phyloP scores from a whole-genome alignment of 1,140 invertebrate genomes.

The Drosophila lowei region DNA sequence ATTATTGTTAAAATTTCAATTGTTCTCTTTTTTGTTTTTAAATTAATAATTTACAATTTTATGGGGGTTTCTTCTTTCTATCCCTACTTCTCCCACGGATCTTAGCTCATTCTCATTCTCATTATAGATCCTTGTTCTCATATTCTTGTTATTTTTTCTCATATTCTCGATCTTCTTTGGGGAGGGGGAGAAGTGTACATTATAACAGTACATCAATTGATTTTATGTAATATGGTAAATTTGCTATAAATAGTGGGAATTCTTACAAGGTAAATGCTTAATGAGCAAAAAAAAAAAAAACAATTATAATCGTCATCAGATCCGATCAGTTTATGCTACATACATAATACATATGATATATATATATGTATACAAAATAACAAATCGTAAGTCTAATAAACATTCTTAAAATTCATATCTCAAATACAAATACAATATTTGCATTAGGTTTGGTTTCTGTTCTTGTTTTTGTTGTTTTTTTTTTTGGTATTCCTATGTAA shows the following conservation, averaged over 20 bases:
- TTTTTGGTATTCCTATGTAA: constrained; percentile 2
- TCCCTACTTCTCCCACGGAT: constrained; percentile 6
- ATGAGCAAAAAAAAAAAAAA: constrained; percentile 76
- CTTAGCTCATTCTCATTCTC: not conserved
- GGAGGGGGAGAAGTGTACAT: constrained; percentile 54
- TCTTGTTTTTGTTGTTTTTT: constrained; percentile 21
- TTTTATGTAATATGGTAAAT: constrained; percentile 75
- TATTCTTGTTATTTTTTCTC: constrained; percentile 17
- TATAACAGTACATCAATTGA: constrained; percentile 75
- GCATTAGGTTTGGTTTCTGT: constrained; percentile 21
- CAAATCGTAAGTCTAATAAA: constrained; percentile 78
- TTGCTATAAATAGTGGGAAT: constrained; percentile 79
- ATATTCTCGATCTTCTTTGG: constrained; percentile 10
- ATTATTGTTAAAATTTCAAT: constrained; percentile 78
- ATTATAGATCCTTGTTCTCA: constrained; percentile 19
- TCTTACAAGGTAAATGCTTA: constrained; percentile 76
- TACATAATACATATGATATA: constrained; percentile 56
- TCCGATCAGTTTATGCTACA: constrained; percentile 74
- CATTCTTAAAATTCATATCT: constrained; percentile 80
- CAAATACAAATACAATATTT: constrained; percentile 66
- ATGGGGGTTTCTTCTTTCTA: constrained; percentile 27
- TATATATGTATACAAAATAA: constrained; percentile 78
- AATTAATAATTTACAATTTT: constrained; percentile 76
- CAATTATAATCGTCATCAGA: constrained; percentile 47
- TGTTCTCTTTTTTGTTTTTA: constrained; percentile 43